Percentiles rank a stretch among this genome's conserved stretches.
These are phyloP conservation scores for Drosophila mercatorum DNA, from an alignment of 2,888 invertebrate genomes.

Conservation along the genomic window DNA sequence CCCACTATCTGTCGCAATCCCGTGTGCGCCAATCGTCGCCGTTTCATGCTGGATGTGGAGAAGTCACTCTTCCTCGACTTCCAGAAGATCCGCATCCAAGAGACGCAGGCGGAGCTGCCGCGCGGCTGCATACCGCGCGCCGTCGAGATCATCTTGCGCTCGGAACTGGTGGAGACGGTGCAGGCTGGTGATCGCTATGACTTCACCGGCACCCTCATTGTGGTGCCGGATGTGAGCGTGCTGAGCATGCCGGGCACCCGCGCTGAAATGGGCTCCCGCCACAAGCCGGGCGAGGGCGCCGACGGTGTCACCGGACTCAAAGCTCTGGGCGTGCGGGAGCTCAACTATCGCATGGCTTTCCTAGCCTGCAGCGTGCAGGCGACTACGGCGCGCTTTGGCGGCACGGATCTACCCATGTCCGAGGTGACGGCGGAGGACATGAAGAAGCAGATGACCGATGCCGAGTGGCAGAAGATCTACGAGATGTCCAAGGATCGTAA, in stretches of 20 bases:
- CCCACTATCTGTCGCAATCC: slow-evolving; percentile 98
- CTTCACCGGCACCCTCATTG: slow-evolving; percentile 97
- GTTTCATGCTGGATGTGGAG: slow-evolving; percentile 96
- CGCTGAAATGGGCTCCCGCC: slow-evolving; percentile 91
- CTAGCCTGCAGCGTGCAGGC: slow-evolving; percentile 96
- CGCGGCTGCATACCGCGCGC: slow-evolving; percentile 98
- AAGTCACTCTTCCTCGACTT: slow-evolving; percentile 98
- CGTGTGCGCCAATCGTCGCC: slow-evolving; percentile 95
- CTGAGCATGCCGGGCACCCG: slow-evolving; percentile 94
- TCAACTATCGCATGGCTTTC: slow-evolving; percentile 94
- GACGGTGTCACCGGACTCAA: slow-evolving; percentile 94
- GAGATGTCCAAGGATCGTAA: slow-evolving; percentile 98
- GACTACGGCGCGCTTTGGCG: slow-evolving; percentile 94
- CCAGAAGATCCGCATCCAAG: slow-evolving; percentile 98
- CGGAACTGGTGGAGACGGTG: slow-evolving; percentile 98
- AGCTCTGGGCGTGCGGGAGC: slow-evolving; percentile 93
- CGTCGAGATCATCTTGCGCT: slow-evolving; percentile 96
- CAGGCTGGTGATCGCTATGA: slow-evolving; percentile 92
- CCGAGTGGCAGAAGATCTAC: slow-evolving; percentile 97
- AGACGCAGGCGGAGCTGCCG: slow-evolving; percentile 98
- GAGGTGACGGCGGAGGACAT: slow-evolving; percentile 96
- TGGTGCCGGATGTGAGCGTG: slow-evolving; percentile 97
- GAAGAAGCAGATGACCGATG: slow-evolving; percentile 96
- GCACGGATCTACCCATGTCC: slow-evolving; percentile 92
- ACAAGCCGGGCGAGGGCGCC: slow-evolving; percentile 89